These are phyloP conservation scores for Lepidostoma basale DNA, from an alignment of 1,140 invertebrate genomes.

Conservation along the genomic window DNA sequence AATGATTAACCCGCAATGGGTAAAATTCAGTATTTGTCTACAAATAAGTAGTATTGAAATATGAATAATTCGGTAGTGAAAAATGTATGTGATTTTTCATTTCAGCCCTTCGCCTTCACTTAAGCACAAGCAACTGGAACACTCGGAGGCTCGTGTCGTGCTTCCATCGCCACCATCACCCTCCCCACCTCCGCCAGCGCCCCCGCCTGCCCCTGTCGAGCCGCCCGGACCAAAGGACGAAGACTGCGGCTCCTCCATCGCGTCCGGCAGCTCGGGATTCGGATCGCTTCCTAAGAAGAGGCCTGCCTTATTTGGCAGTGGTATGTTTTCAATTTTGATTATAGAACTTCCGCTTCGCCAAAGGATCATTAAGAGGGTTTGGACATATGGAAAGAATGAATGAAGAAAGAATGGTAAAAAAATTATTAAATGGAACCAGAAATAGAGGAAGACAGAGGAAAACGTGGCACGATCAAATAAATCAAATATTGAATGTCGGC, in stretches of 20 bases:
- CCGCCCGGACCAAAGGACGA: slow-evolving; percentile 54
- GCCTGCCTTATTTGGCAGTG: slow-evolving; percentile 63
- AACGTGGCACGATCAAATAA: too few relatives aligned
- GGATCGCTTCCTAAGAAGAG: slow-evolving; percentile 82
- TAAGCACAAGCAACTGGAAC: slow-evolving; percentile 66
- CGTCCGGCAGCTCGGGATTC: slow-evolving; percentile 80
- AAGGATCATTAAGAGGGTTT: too few relatives aligned
- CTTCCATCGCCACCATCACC: slow-evolving; percentile 39
- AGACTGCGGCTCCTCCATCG: slow-evolving; percentile 74
- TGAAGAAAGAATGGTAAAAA: too few relatives aligned
- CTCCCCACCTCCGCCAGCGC: slow-evolving; percentile 32
- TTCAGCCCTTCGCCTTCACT: slow-evolving; percentile 71
- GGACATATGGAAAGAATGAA: too few relatives aligned
- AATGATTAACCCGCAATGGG: too few relatives aligned
- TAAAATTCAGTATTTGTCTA: too few relatives aligned
- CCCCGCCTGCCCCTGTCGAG: slow-evolving; percentile 44
- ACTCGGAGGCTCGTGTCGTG: slow-evolving; percentile 51
- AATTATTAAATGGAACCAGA: too few relatives aligned
- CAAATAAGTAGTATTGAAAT: too few relatives aligned
- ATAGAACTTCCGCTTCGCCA: too few relatives aligned
- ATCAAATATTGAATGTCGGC: too few relatives aligned
- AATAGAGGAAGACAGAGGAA: too few relatives aligned
- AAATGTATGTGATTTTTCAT: slow-evolving; percentile 34
- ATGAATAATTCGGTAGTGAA: too few relatives aligned
- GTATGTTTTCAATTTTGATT: slow-evolving; percentile 19